A percentile compares a stretch with the other conserved stretches of the same genome.
Conservation (phyloP, 2,113 vertebrate genomes). For the Phyllostomus discolor region DNA sequence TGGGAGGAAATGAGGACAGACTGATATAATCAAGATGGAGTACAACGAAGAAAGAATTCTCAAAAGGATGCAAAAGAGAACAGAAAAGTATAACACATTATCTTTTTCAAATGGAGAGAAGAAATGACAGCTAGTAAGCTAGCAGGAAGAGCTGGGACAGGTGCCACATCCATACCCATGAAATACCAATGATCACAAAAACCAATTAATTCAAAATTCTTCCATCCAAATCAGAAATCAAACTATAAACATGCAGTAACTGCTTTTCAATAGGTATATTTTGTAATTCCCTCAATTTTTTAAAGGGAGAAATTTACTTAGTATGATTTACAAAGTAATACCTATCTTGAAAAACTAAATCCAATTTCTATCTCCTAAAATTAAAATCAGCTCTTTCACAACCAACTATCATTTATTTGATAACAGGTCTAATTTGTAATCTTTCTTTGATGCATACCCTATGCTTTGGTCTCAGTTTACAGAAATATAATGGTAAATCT, state of each 20-base stretch:
- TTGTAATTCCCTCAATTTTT: not conserved
- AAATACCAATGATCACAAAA: constrained; percentile 28
- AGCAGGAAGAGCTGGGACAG: constrained; percentile 30
- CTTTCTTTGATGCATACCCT: not conserved
- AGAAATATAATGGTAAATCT: not conserved
- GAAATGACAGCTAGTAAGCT: not conserved
- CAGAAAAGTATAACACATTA: not conserved
- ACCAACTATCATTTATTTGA: constrained; percentile 4
- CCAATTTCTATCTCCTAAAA: not conserved
- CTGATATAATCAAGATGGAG: not conserved
- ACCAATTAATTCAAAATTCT: not conserved
- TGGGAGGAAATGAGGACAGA: not conserved
- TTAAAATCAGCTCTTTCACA: constrained; percentile 18
- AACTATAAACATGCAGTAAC: not conserved
- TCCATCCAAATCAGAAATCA: constrained; percentile 22
- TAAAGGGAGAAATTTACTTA: not conserved
- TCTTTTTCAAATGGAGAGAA: not conserved
- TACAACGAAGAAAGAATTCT: not conserved
- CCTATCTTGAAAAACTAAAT: constrained; percentile 27
- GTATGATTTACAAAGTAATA: not conserved
- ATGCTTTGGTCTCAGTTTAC: constrained; percentile 5
- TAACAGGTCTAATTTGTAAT: not conserved
- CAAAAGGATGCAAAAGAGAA: not conserved
- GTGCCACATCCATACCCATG: constrained; percentile 62
- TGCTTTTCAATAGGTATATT: not conserved